Percentiles rank a stretch among this genome's conserved stretches.
phyloP scores from a whole-genome alignment of 1,140 invertebrate genomes.

The Portunus trituberculatus region DNA sequence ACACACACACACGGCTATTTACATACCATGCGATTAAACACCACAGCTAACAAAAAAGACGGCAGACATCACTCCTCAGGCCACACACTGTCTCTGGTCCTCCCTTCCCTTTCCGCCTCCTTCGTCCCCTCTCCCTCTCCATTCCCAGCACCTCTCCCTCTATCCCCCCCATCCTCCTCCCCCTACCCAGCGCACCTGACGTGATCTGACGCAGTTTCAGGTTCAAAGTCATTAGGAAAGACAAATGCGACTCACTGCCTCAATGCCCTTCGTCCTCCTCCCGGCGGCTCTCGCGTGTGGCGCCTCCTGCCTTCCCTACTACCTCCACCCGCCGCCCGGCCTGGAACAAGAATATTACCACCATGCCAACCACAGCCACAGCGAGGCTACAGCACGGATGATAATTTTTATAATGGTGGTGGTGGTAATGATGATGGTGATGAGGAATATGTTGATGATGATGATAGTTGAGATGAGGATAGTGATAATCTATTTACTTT shows the following conservation, averaged over 20 bases:
- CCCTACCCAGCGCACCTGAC: background rate
- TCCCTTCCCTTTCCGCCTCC: background rate
- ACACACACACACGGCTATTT: background rate
- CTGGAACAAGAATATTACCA: background rate
- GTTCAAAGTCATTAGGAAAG: conserved; percentile 1
- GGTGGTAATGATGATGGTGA: background rate
- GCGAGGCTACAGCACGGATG: background rate
- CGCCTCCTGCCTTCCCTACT: background rate
- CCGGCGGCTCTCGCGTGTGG: background rate
- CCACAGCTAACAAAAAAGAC: conserved; percentile 9
- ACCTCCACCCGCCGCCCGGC: background rate
- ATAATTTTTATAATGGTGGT: background rate
- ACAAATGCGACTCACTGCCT: conserved; percentile 10
- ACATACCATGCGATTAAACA: background rate
- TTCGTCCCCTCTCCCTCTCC: background rate
- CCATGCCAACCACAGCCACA: background rate
- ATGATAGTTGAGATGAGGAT: background rate
- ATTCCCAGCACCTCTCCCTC: background rate
- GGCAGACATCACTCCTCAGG: background rate
- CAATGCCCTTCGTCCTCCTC: background rate
- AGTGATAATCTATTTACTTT: background rate
- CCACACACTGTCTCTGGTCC: background rate
- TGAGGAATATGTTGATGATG: background rate
- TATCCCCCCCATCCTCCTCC: background rate
- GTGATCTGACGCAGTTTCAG: background rate